Percentiles rank a stretch among this genome's conserved stretches.
Evolutionary conservation across 2,888 invertebrate genomes (phyloP).

Genomic region (Chrysolina americana): DNA sequence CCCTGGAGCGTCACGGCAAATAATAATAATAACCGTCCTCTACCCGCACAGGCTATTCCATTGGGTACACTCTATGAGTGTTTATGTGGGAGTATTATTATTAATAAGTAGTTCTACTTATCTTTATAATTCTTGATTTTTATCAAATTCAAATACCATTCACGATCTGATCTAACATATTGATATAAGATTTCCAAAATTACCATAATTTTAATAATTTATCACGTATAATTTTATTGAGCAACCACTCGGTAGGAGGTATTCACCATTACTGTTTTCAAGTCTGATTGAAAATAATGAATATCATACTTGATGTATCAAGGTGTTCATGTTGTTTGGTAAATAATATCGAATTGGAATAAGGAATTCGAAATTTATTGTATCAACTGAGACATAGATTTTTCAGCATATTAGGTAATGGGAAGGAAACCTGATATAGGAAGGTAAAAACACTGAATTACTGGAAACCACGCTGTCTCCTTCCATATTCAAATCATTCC

Average conservation of each 20-base stretch:
- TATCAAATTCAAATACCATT: too few species aligned
- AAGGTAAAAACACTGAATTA: background rate
- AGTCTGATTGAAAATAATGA: constrained; percentile 5
- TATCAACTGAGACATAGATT: background rate
- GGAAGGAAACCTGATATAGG: background rate
- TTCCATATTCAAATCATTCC: too few species aligned
- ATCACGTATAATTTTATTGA: background rate
- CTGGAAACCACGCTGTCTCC: too few species aligned
- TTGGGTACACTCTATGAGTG: too few species aligned
- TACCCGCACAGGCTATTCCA: too few species aligned
- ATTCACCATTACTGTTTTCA: background rate
- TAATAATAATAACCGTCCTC: too few species aligned
- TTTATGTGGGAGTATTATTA: too few species aligned
- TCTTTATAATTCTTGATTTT: too few species aligned
- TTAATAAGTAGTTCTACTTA: too few species aligned
- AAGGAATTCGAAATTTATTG: constrained; percentile 14
- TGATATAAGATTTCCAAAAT: background rate
- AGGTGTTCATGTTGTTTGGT: constrained; percentile 10
- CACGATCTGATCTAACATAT: background rate
- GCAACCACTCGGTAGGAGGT: background rate
- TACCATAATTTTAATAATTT: constrained; percentile 10
- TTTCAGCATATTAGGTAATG: background rate
- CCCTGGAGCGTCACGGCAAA: too few species aligned
- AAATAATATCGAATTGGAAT: constrained; percentile 8
- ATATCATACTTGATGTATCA: background rate